Conservation (phyloP, 2,888 invertebrate genomes). For the Lochmaea capreae region DNA sequence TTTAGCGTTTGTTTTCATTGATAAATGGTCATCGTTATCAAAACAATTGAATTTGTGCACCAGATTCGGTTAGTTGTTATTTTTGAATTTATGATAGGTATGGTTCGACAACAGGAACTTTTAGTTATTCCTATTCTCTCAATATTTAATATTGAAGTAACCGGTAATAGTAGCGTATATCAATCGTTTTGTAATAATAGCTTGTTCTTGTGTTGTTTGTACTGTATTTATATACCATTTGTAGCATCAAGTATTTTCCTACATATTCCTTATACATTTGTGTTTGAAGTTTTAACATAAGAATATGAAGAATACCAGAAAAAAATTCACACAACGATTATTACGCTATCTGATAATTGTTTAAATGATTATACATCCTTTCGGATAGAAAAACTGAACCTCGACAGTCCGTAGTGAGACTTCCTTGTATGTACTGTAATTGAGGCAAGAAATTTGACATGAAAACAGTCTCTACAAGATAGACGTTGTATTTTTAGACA, state of each 20-base stretch:
- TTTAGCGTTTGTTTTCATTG: neutral
- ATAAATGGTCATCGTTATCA: conserved; percentile 9
- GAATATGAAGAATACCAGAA: neutral
- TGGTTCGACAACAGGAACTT: neutral
- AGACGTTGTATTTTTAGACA: too few species aligned
- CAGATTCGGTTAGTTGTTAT: neutral
- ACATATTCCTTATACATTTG: neutral
- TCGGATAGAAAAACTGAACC: too few species aligned
- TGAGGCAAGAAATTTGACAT: too few species aligned
- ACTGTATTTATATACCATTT: neutral
- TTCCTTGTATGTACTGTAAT: too few species aligned
- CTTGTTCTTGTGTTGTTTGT: neutral
- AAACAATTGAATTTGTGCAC: conserved; percentile 4
- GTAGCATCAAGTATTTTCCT: neutral
- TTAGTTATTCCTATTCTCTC: neutral
- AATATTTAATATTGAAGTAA: conserved; percentile 1
- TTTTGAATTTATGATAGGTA: neutral
- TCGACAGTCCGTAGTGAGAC: too few species aligned
- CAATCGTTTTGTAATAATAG: neutral
- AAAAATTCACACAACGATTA: neutral
- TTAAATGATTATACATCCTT: too few species aligned
- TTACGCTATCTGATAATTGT: too few species aligned
- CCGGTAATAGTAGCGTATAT: neutral
- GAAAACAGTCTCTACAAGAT: too few species aligned
- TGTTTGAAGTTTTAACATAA: neutral